Conservation (phyloP, 2,113 vertebrate species). For the Neolamprologus cancellatus region DNA sequence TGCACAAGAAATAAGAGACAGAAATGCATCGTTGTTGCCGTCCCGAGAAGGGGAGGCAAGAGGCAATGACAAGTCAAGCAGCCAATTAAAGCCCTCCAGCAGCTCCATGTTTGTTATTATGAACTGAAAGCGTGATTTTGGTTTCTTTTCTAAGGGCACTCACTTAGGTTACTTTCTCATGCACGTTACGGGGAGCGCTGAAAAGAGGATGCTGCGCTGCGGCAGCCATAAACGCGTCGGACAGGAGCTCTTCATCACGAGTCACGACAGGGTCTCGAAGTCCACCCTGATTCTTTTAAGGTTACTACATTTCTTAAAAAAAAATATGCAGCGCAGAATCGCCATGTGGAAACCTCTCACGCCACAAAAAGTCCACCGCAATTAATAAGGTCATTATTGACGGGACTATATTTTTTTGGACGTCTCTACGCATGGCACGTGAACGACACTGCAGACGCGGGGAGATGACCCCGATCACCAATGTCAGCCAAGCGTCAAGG, state of each 20-base stretch:
- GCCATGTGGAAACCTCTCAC: background rate
- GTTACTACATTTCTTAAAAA: background rate
- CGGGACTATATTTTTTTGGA: background rate
- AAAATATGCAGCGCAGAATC: background rate
- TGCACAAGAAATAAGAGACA: background rate
- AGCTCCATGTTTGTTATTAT: background rate
- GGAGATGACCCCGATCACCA: background rate
- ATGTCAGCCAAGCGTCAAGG: background rate
- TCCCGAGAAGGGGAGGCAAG: background rate
- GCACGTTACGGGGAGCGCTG: background rate
- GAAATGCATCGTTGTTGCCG: background rate
- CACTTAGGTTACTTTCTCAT: background rate
- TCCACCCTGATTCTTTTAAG: background rate
- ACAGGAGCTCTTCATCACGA: background rate
- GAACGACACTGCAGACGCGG: background rate
- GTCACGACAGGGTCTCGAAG: background rate
- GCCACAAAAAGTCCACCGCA: constrained; percentile 1
- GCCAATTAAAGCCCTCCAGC: constrained; percentile 17
- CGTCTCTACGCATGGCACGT: background rate
- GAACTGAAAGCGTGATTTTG: background rate
- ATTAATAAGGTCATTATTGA: constrained; percentile 7
- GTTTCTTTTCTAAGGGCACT: background rate
- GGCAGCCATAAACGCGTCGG: background rate
- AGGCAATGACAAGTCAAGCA: constrained; percentile 20
- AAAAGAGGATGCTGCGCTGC: constrained; percentile 17